Base-by-base conservation (phyloP, 1,140 invertebrate genomes). In the Armadillidium nasatum region DNA sequence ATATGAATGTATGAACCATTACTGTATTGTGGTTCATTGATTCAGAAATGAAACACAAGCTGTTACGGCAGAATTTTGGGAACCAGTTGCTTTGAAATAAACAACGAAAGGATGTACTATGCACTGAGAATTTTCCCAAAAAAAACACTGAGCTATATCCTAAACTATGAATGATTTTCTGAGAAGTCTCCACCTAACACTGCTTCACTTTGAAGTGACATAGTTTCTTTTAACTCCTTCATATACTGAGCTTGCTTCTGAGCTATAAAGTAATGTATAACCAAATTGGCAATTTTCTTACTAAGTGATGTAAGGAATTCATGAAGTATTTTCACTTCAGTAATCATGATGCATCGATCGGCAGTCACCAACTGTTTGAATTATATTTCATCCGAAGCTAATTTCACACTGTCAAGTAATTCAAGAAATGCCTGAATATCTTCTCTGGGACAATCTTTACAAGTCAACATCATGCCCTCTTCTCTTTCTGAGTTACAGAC, bases 391-490 rank as follows among this genome's bases (percentile, higher is more conserved):
- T 70, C 19, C 10, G 68, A 21, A 23, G 68, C 68, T 70, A 3
- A 13, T 19, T 60, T 1, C 7, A 60, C 50, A 60, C 50, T 60
- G 7, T 60, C 50, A 60, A 60, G 50, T 19, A 60, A 60, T 19
- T 60, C 50, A 60, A 60, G 50, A 60, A 33, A 70, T 15, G 50
- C 1, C 23, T 70, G 10, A 21, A 70, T 10, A 70, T 10, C 68
- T 23, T 70, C 68, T 33, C 68, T 33, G 10, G 68, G 68, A 33
- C 68, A 70, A 70, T 23, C 68, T 15, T 70, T 70, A 33, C 68
- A 70, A 70, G 2, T 3, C 23, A 15, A 21, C 11, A 70, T 70
- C 11, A 70, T 70, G 68, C 68, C 2, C 19, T 21, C 23, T 21
- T 70, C 11, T 70, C 23, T 70, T 33, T 70, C 68, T 21, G 22